Evolutionary conservation across 53 echinoderm and acorn worm genomes (phyloP).

Genomic region (Actinopyga echinites): DNA sequence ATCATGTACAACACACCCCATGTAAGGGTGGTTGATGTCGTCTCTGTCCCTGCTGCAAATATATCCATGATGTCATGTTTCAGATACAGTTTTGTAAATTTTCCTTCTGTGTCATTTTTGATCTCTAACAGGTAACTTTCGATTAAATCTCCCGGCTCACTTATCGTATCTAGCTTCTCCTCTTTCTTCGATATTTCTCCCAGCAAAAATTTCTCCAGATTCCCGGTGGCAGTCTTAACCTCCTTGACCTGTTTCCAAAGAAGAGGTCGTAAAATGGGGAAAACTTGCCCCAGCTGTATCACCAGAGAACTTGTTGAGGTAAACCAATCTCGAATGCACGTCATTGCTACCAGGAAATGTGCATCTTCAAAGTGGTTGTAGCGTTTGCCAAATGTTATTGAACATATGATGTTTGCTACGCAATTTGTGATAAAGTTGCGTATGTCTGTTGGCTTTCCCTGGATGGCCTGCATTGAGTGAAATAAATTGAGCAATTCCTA

Average conservation of each 20-base stretch:
- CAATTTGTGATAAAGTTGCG: conserved; percentile 19
- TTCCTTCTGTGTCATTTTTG: not conserved
- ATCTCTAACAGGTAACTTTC: conserved; percentile 32
- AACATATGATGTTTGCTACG: conserved; percentile 52
- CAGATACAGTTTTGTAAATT: conserved; percentile 2
- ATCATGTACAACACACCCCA: conserved; percentile 41
- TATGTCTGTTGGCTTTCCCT: conserved; percentile 2
- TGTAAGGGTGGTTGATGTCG: conserved; percentile 33
- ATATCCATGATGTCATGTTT: conserved; percentile 13
- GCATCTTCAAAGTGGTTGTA: conserved; percentile 43
- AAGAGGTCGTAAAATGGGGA: not conserved
- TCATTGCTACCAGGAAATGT: conserved; percentile 6
- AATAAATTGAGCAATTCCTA: no score
- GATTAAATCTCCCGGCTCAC: conserved; percentile 54
- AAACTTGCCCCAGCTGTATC: not conserved
- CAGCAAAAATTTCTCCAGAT: conserved; percentile 12
- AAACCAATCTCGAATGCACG: conserved; percentile 13
- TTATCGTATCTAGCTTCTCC: conserved; percentile 18
- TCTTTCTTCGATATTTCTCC: conserved; percentile 45
- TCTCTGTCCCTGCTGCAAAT: conserved; percentile 45
- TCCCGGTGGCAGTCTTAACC: not conserved
- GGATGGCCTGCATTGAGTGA: not conserved
- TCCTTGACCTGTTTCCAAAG: not conserved
- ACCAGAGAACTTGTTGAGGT: not conserved
- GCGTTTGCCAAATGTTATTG: conserved; percentile 36